A percentile compares a stretch with the other conserved stretches of the same genome.
These are phyloP conservation scores for Ptyas mucosa DNA, from an alignment of 2,113 vertebrate genomes.

Conservation along the genomic window DNA sequence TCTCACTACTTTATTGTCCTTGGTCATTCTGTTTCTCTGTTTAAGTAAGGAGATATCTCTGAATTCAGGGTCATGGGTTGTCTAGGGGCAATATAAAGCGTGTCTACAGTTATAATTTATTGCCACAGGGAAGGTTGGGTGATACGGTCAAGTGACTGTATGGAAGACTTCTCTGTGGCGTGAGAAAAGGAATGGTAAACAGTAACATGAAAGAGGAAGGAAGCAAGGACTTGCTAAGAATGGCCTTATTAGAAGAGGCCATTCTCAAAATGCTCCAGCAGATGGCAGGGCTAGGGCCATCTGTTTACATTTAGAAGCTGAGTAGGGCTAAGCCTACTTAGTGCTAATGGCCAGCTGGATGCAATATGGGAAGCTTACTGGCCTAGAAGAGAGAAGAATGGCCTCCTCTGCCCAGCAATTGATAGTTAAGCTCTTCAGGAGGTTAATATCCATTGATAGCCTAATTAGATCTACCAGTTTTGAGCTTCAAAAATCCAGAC, in stretches of 20 bases:
- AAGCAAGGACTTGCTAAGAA: neutral
- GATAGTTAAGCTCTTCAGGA: neutral
- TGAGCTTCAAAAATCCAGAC: neutral
- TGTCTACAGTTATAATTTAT: neutral
- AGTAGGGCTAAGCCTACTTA: neutral
- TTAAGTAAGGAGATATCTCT: neutral
- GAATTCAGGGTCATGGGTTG: neutral
- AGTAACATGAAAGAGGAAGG: neutral
- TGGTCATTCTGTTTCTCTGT: neutral
- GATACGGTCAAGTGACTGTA: neutral
- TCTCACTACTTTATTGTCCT: neutral
- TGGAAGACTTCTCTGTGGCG: neutral
- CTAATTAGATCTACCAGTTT: neutral
- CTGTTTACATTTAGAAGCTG: neutral
- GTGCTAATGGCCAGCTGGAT: neutral
- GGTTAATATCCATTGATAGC: neutral
- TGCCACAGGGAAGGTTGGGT: neutral
- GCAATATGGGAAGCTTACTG: neutral
- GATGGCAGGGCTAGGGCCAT: neutral
- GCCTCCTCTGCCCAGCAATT: neutral
- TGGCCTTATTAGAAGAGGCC: neutral
- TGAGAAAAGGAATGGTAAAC: neutral
- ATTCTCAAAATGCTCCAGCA: neutral
- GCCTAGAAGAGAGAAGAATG: neutral
- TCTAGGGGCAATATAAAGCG: neutral